A percentile compares a stretch with the other conserved stretches of the same genome.
phyloP scores from a whole-genome alignment of 2,888 invertebrate species.

The Lissocephala sabroskyi region DNA sequence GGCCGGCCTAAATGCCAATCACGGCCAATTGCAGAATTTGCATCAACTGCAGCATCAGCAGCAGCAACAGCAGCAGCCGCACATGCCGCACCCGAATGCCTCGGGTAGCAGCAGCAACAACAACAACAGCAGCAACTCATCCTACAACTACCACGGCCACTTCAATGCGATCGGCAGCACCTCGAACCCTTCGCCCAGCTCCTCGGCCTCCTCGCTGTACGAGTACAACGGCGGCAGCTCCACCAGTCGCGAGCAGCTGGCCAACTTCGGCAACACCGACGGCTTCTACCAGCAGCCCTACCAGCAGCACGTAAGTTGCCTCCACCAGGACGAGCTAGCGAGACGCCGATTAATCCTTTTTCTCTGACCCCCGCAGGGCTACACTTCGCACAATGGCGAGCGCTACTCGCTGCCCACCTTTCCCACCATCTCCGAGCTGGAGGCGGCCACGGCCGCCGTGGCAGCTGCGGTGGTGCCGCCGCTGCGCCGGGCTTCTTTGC shows the following conservation, averaged over 20 bases:
- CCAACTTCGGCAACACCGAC: slow-evolving; percentile 32
- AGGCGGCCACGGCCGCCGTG: slow-evolving; percentile 73
- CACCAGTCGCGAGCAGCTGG: slow-evolving; percentile 27
- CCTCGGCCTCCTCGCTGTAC: slow-evolving; percentile 65
- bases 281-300: slow-evolving; percentile 56
- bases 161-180: slow-evolving; percentile 71
- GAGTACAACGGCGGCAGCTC: slow-evolving; percentile 66
- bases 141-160: slow-evolving; percentile 67
- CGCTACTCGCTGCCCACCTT: slow-evolving; percentile 82
- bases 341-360: slow-evolving; percentile 3
- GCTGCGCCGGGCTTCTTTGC: slow-evolving; percentile 83
- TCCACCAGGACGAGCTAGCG: too few species aligned
- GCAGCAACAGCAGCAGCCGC: slow-evolving; percentile 37
- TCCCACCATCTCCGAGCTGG: slow-evolving; percentile 80
- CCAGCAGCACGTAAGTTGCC: slow-evolving; percentile 65
- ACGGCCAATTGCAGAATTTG: slow-evolving; percentile 25
- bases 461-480: slow-evolving; percentile 70
- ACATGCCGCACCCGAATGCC: slow-evolving; percentile 21
- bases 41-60: slow-evolving; percentile 32
- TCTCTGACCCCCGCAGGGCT: slow-evolving; percentile 44
- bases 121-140: slow-evolving; percentile 42
- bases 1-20: slow-evolving; percentile 35
- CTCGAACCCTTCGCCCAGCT: slow-evolving; percentile 60
- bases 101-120: slow-evolving; percentile 28
- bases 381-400: slow-evolving; percentile 73